A percentile compares a stretch with the other conserved stretches of the same genome.
These are phyloP conservation scores for Stomatorhinus walkeri DNA, from an alignment of 2,797 vertebrate genomes.

Conservation along the genomic window DNA sequence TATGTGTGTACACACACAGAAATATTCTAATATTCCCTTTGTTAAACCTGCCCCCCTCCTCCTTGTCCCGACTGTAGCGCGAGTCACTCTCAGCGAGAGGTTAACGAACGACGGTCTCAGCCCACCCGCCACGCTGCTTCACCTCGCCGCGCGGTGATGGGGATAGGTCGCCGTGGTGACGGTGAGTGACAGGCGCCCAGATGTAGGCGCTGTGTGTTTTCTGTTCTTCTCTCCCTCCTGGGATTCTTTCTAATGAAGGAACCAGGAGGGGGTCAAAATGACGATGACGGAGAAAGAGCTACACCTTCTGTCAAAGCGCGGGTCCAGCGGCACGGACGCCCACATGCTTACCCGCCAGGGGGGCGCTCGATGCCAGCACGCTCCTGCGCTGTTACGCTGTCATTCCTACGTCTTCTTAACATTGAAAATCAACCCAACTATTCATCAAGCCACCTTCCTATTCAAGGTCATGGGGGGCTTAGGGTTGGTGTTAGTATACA, in stretches of 20 bases:
- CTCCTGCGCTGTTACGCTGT: background rate
- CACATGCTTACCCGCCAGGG: background rate
- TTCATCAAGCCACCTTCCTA: background rate
- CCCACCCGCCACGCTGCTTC: background rate
- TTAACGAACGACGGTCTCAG: background rate
- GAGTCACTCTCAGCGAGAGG: slow-evolving; percentile 18
- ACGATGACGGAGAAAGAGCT: background rate
- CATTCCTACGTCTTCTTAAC: background rate
- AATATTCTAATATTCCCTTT: slow-evolving; percentile 19
- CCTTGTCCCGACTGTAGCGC: background rate
- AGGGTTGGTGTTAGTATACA: background rate
- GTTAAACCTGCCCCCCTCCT: background rate
- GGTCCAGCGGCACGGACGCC: background rate
- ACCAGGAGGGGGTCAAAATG: background rate
- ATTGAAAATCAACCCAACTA: background rate
- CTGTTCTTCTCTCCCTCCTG: background rate
- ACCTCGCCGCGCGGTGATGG: background rate
- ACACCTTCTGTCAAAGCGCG: background rate
- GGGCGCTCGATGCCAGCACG: background rate
- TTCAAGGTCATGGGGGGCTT: background rate
- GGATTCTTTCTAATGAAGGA: slow-evolving; percentile 11
- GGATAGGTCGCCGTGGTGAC: background rate
- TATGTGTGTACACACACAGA: background rate
- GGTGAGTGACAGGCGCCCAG: background rate
- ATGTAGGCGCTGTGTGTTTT: slow-evolving; percentile 6